These are phyloP conservation scores for Ceratina calcarata DNA, from an alignment of 1,140 invertebrate species.

Conservation along the genomic window DNA sequence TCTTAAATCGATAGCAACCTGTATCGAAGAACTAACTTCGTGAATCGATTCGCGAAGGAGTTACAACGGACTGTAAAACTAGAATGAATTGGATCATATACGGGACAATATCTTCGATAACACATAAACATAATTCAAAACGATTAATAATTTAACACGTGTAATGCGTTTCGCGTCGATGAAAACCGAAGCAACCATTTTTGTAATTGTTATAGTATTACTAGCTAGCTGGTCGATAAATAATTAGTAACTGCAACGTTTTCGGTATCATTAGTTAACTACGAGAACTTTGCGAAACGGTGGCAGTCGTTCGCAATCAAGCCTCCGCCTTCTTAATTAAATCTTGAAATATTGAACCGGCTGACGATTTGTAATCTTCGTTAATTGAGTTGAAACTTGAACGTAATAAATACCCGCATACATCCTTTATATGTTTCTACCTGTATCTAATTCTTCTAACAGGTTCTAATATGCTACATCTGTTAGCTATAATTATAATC, in stretches of 20 bases:
- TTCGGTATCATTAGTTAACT: conserved; percentile 28
- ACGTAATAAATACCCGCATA: neutral
- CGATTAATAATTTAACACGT: no score
- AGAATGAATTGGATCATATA: no score
- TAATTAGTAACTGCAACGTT: conserved; percentile 29
- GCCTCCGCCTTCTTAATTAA: conserved; percentile 26
- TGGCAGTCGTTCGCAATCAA: neutral
- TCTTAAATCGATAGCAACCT: conserved; percentile 5
- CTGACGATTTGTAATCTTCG: neutral
- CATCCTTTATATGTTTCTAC: neutral
- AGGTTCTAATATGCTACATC: neutral
- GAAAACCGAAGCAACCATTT: no score
- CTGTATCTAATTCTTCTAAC: neutral
- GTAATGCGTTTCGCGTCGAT: no score
- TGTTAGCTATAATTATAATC: neutral
- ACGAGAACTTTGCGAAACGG: conserved; percentile 20
- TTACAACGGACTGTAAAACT: no score
- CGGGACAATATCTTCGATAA: no score
- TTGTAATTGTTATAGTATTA: no score
- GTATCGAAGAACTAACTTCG: neutral
- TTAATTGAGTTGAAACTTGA: neutral
- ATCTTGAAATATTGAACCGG: conserved; percentile 21
- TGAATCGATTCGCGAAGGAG: no score
- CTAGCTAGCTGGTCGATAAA: neutral
- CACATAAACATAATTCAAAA: no score